Percentiles rank a stretch among this genome's conserved stretches.
Evolutionary conservation across 2,888 invertebrate species (phyloP).

Genomic region (Bellardia bayeri): DNA sequence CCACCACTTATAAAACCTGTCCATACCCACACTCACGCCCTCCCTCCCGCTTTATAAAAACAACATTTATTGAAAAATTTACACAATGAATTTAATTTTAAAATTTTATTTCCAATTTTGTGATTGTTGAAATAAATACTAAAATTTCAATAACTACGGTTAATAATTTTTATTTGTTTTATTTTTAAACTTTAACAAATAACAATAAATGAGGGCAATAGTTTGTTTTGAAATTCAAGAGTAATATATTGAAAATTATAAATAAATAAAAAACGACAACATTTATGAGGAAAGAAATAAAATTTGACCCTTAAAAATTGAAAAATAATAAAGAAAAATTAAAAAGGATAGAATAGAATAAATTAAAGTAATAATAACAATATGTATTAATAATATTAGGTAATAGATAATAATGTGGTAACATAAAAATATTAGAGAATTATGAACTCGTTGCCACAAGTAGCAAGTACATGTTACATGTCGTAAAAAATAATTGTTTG

Average conservation of each 20-base stretch:
- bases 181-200: constrained; percentile 71
- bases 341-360: constrained; percentile 26
- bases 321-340: constrained; percentile 33
- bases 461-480: constrained; percentile 13
- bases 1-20: too few species aligned
- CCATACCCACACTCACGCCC: too few species aligned
- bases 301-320: constrained; percentile 36
- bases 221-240: constrained; percentile 59
- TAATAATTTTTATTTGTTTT: constrained; percentile 64
- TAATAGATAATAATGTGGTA: constrained; percentile 31
- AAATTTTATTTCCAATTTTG: constrained; percentile 59
- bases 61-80: background rate
- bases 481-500: constrained; percentile 36
- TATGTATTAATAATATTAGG: constrained; percentile 27
- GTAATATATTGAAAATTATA: constrained; percentile 75
- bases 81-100: constrained; percentile 57
- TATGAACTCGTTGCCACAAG: constrained; percentile 27
- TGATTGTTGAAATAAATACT: constrained; percentile 31
- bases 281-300: constrained; percentile 37
- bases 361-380: constrained; percentile 35
- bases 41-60: background rate
- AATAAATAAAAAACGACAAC: constrained; percentile 55
- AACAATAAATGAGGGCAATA: constrained; percentile 77
- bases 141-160: constrained; percentile 64
- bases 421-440: constrained; percentile 13